Base-by-base conservation (phyloP, 2,113 vertebrate genomes). In the Passerina amoena region DNA sequence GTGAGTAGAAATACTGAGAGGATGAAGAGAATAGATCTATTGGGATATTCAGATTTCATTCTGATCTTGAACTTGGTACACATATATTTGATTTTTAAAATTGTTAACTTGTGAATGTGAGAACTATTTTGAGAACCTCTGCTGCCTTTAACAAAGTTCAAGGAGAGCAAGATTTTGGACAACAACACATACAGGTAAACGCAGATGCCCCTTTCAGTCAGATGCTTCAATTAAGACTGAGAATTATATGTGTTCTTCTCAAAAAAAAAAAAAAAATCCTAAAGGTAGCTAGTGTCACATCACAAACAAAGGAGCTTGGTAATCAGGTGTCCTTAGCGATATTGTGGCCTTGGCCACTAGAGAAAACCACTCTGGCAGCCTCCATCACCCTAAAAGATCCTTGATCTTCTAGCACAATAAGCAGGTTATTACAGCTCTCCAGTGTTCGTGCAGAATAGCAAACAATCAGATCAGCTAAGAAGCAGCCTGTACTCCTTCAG, bases 381-480 rank as follows among this genome's bases (percentile, higher is more conserved):
- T 89, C 65, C 65, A 70, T 50, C 51, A 73, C 33, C 70, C 73
- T 71, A 42, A 71, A 72, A 92, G 48, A 90, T 68, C 73, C 73
- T 91, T 85, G 61, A 68, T 94, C 83, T 88, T 77, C 45, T 28
- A n/a, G 65, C 28, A 72, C 81, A 97, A 76, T 72, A 76, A 64
- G 22, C 66, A 88, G 53, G 63, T 88, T 90, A 90, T 86, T 92
- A 56, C 24, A 88, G 30, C 70, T 64, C 23, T 76, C 75, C 53
- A 25, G 61, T 64, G 48, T n/a, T 95, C 27, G 40, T 86, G 66
- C 79, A 82, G 78, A 80, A 86, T 69, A 88, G 86, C 66, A 80
- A 79, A 78, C 78, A 89, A 56, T 64, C 84, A 91, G 45, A 72
- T 37, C 76, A 83, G 59, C 40, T 12, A 51, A 61, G 65, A 76